A percentile compares a stretch with the other conserved stretches of the same genome.
These are phyloP conservation scores for Hoplostethus mediterraneus DNA, from an alignment of 2,797 vertebrate genomes.

Conservation along the genomic window DNA sequence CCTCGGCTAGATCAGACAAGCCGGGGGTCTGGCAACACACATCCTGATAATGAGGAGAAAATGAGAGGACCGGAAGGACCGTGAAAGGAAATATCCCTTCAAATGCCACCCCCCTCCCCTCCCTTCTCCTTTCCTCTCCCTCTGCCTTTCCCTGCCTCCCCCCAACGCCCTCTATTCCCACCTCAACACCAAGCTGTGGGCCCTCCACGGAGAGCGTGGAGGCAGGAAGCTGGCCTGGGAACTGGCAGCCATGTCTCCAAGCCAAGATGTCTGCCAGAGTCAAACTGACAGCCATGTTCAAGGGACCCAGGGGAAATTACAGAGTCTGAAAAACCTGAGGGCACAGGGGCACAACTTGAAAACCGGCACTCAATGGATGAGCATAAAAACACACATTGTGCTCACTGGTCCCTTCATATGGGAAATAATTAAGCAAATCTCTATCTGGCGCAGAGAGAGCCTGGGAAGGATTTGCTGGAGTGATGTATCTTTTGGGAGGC, in stretches of 20 bases:
- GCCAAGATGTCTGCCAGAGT: constrained; percentile 42
- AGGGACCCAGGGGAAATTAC: constrained; percentile 67
- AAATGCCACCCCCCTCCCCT: constrained; percentile 50
- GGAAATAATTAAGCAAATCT: constrained; percentile 69
- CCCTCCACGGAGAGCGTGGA: constrained; percentile 34
- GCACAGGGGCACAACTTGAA: constrained; percentile 51
- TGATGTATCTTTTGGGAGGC: constrained; percentile 46
- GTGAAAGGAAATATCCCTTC: constrained; percentile 79
- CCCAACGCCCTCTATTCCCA: constrained; percentile 67
- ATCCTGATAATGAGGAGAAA: constrained; percentile 79
- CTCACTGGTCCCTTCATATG: constrained; percentile 31
- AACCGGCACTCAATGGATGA: constrained; percentile 61
- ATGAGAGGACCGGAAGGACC: constrained; percentile 70
- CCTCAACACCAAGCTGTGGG: constrained; percentile 53
- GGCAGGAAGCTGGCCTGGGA: too few relatives aligned
- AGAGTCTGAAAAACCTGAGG: constrained; percentile 58
- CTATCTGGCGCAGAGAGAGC: constrained; percentile 54
- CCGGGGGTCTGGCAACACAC: constrained; percentile 71
- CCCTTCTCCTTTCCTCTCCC: constrained; percentile 7
- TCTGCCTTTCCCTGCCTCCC: constrained; percentile 16
- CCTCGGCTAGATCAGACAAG: constrained; percentile 52
- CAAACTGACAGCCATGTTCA: constrained; percentile 74
- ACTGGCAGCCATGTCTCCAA: too few relatives aligned
- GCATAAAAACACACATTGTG: constrained; percentile 68
- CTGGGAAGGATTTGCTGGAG: constrained; percentile 57